Evolutionary conservation across 2,113 vertebrate genomes (phyloP).

Genomic region (Cyprinodon tularosa): DNA sequence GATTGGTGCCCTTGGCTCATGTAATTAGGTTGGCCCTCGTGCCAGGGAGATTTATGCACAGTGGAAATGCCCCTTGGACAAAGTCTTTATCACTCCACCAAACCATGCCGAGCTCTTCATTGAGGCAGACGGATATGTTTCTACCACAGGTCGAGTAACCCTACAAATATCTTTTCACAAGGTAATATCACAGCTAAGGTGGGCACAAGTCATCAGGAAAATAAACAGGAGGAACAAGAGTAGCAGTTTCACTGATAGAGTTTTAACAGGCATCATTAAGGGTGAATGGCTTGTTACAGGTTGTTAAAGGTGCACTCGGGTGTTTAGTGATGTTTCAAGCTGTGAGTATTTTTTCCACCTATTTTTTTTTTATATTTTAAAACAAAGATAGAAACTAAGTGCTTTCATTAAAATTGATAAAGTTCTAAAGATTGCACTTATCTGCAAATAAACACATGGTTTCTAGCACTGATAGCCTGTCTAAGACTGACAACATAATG

Average conservation of each 20-base stretch:
- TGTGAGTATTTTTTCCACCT: conserved; percentile 6
- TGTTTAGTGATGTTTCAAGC: conserved; percentile 30
- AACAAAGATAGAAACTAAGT: conserved; percentile 12
- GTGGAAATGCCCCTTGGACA: conserved; percentile 59
- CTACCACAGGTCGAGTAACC: conserved; percentile 50
- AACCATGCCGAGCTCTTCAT: conserved; percentile 47
- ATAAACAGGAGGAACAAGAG: conserved; percentile 42
- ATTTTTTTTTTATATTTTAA: background rate
- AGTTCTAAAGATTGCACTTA: conserved; percentile 30
- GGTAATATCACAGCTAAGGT: conserved; percentile 37
- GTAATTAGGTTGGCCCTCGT: conserved; percentile 57
- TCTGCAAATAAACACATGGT: conserved; percentile 36
- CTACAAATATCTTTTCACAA: conserved; percentile 56
- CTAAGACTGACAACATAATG: conserved; percentile 63
- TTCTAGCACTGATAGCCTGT: conserved; percentile 37
- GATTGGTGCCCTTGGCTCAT: conserved; percentile 56
- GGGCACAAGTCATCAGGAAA: conserved; percentile 30
- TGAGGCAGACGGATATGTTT: conserved; percentile 45
- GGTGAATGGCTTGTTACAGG: conserved; percentile 20
- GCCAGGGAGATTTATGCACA: conserved; percentile 70
- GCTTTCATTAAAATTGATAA: conserved; percentile 38
- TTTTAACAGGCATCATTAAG: conserved; percentile 45
- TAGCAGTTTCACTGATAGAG: conserved; percentile 32
- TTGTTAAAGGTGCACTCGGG: conserved; percentile 17
- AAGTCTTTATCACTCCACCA: conserved; percentile 53